These are phyloP conservation scores for Drosophila parthenogenetica DNA, from an alignment of 2,888 invertebrate species.

Conservation along the genomic window DNA sequence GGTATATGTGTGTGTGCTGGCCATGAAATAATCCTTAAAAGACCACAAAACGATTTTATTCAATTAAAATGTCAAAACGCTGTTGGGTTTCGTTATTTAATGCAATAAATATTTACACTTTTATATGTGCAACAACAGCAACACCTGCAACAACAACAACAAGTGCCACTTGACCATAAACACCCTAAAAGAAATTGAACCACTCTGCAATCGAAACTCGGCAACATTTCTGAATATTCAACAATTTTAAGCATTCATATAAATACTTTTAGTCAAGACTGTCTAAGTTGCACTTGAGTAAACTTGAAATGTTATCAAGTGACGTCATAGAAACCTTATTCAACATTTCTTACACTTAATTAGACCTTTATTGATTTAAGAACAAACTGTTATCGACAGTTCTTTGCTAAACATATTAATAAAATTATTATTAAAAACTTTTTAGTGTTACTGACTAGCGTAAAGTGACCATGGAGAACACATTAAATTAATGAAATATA, in stretches of 20 bases:
- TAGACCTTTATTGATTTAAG: background rate
- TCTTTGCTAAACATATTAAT: too few species aligned
- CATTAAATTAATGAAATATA: too few species aligned
- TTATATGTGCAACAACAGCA: slow-evolving; percentile 28
- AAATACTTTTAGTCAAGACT: background rate
- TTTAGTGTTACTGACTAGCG: too few species aligned
- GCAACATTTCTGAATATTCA: slow-evolving; percentile 6
- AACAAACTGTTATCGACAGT: background rate
- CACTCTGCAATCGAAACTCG: background rate
- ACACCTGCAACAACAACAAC: slow-evolving; percentile 7
- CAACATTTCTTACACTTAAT: background rate
- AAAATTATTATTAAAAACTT: too few species aligned
- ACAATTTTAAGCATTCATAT: background rate
- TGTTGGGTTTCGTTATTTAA: slow-evolving; percentile 79
- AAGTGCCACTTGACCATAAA: slow-evolving; percentile 8
- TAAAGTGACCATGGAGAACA: too few species aligned
- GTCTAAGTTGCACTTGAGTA: background rate
- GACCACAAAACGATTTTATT: slow-evolving; percentile 80
- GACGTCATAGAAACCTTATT: background rate
- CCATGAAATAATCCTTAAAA: slow-evolving; percentile 80
- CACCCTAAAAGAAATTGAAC: slow-evolving; percentile 1
- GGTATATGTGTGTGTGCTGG: slow-evolving; percentile 47
- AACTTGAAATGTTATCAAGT: background rate
- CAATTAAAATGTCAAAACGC: slow-evolving; percentile 80
- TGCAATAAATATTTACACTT: slow-evolving; percentile 78